Evolutionary conservation across 2,888 invertebrate genomes (phyloP), one percentile per base, ranked within the genome.

Genomic region (Aleiodes testaceus): DNA sequence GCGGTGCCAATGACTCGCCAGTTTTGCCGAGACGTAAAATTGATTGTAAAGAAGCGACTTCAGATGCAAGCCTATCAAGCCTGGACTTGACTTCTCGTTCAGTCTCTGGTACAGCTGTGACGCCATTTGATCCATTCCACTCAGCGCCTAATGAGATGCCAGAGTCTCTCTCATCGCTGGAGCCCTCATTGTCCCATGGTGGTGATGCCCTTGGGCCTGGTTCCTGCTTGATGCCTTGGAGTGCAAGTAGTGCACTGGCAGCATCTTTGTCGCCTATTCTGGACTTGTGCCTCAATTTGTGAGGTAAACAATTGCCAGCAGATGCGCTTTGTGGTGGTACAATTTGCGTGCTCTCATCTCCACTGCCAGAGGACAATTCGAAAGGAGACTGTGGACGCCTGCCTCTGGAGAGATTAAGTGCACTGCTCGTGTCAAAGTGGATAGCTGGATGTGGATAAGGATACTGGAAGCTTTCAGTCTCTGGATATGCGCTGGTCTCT

Each of bases 231-330:
- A 95, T 94, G 83, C 94, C 94, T 84, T 95, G 95, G 55, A 95
- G 90, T 49, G 94, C 93, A n/a, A 95, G 90, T 70, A 94, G 90
- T 12, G 94, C 94, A 72, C 91, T 92, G 71, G 95, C 95, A 9
- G 95, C 95, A 85, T 96, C 96, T 85, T 95, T 95, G 85, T 96
- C 96, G 9, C 95, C 95, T 74, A 97, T 90, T 84, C 96, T 94
- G 45, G 94, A 94, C 88, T 97, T 97, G 90, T 97, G 97, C 84
- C 97, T 93, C 77, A 97, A 90, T 86, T 97, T 97, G 80, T 96
- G 92, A 2, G 97, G 97, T 85, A 97, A 90, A 80, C 95, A 92
- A 85, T 95, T 95, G 88, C 94, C 93, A 44, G 92, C 89, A 75
- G 92, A 92, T 1, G 80, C 75, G 49, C 86, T 86, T 77, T 89